phyloP scores from a whole-genome alignment of 2,113 vertebrate species.

The Anarhynchus alexandrinus region DNA sequence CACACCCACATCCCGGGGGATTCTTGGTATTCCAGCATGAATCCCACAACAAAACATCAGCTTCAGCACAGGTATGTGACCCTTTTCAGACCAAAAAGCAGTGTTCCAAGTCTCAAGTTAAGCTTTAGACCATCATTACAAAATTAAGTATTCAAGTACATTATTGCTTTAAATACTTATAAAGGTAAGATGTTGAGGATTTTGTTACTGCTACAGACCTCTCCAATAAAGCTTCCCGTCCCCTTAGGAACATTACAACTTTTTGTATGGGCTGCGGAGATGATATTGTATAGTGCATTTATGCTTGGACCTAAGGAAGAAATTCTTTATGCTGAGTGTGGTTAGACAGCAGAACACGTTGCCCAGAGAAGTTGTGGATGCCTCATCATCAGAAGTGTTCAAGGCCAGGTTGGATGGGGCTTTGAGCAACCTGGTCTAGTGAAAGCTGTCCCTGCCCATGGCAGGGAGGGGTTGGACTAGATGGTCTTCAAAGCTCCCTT shows the following conservation, averaged over 20 bases:
- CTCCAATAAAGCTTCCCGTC: background rate
- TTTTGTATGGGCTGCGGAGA: background rate
- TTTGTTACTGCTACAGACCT: background rate
- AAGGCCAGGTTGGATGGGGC: background rate
- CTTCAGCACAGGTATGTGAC: background rate
- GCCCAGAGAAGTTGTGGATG: background rate
- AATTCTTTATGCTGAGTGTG: background rate
- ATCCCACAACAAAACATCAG: background rate
- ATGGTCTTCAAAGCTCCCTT: background rate
- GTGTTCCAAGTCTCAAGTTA: background rate
- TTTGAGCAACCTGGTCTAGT: background rate
- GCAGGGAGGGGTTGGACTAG: background rate
- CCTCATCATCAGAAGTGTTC: background rate
- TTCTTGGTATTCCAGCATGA: background rate
- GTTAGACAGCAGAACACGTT: background rate
- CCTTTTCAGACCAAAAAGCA: background rate
- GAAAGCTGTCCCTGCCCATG: background rate
- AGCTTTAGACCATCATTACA: background rate
- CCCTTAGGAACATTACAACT: background rate
- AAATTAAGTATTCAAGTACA: background rate
- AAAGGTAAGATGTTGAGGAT: background rate
- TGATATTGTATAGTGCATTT: background rate
- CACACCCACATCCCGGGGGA: background rate
- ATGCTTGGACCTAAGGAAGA: background rate
- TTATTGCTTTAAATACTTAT: background rate